Base-by-base conservation (phyloP, 92 coral and sea anemone genomes). In the Pocillopora meandrina region DNA sequence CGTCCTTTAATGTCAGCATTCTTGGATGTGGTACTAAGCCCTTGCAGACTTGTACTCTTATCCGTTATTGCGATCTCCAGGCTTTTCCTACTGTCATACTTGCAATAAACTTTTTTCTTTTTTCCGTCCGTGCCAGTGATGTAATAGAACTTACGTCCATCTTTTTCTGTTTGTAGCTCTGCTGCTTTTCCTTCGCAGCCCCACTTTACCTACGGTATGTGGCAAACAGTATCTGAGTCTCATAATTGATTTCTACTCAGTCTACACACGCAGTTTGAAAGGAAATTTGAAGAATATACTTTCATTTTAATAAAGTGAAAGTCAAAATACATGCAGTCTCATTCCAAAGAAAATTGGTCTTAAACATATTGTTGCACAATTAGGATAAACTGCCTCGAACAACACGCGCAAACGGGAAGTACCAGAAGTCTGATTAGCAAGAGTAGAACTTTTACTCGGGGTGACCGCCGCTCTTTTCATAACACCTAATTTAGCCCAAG, bases 121-220 rank as follows among this genome's bases (percentile, higher is more conserved):
- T 77, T 84, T 47, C 74, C 81, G 49, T 67, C 64, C 4, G 55
- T 35, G 31, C 61, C 42, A 47, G 18, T n/a, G 23, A 60, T 64
- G 62, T 82, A 59, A 60, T 71, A 82, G 47, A 80, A 80, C 64
- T 67, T 80, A 47, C 66, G 65, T n/a, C 75, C 84, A 67, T 80
- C 76, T 26, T 67, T 80, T 6, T 80, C 84, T 14, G 84, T 80
- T 65, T 56, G 65, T 19, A 80, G 12, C 20, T 67, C 75, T 9
- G 84, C 84, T 1, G 76, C 75, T 67, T 80, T 56, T 57, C 84
- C 84, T 36, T 80, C 84, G 33, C 84, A 80, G 1, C 84, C 84
- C 76, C 76, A 80, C 34, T 18, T 56, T n/a, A 79, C 84, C 84
- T 79, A 10, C 2, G 58, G 14, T n/a, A 52, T 14, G 4, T 42